Percentiles rank a stretch among this genome's conserved stretches.
Conservation (phyloP, 2,888 invertebrate species). For the Tridacna crocea region DNA sequence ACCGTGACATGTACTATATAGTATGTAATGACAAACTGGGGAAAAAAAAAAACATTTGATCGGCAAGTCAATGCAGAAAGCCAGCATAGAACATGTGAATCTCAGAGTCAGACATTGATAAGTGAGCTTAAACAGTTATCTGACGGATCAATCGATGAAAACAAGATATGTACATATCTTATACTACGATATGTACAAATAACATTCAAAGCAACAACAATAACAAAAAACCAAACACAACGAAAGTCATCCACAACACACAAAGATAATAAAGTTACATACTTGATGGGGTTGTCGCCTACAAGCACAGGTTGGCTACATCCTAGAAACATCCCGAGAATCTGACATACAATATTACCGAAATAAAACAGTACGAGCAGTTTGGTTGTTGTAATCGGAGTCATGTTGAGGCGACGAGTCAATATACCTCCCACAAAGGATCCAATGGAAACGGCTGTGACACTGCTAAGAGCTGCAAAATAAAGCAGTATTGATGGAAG, state of each 20-base stretch:
- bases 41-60: too few relatives aligned
- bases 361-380: slow-evolving; percentile 36
- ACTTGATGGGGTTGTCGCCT: slow-evolving; percentile 37
- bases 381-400: slow-evolving; percentile 32
- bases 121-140: too few relatives aligned
- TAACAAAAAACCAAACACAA: too few relatives aligned
- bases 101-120: too few relatives aligned
- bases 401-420: slow-evolving; percentile 47
- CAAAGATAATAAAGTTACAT: neutral
- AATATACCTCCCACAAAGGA: slow-evolving; percentile 51
- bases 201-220: too few relatives aligned
- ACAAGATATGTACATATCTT: too few relatives aligned
- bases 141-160: too few relatives aligned
- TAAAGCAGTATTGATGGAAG: neutral
- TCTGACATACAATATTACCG: slow-evolving; percentile 25
- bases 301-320: slow-evolving; percentile 45
- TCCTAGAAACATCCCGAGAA: slow-evolving; percentile 50
- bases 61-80: too few relatives aligned
- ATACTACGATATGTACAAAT: too few relatives aligned
- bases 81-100: too few relatives aligned
- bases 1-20: slow-evolving; percentile 60
- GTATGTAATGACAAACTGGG: too few relatives aligned
- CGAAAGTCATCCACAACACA: too few relatives aligned
- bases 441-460: slow-evolving; percentile 46
- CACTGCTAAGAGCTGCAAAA: slow-evolving; percentile 43